Evolutionary conservation across 2,888 invertebrate species (phyloP).

Genomic region (Cremastinae sp.): DNA sequence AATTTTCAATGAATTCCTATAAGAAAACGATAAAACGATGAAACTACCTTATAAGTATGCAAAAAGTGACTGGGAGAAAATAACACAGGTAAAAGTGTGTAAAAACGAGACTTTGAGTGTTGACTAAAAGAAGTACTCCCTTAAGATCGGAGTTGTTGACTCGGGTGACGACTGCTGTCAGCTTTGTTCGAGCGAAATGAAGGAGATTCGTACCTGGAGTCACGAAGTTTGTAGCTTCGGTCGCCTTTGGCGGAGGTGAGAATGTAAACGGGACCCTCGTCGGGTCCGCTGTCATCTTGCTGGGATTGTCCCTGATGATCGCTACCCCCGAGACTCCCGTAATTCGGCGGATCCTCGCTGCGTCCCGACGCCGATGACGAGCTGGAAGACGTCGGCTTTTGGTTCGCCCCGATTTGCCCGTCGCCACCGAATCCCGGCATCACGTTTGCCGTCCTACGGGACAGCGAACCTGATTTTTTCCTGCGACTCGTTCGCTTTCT

Average conservation of each 20-base stretch:
- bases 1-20: too few species aligned
- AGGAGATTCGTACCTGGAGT: constrained; percentile 84
- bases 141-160: background rate
- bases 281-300: constrained; percentile 78
- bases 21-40: too few species aligned
- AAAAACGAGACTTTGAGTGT: too few species aligned
- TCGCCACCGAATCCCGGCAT: constrained; percentile 72
- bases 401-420: constrained; percentile 62
- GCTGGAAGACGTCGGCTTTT: constrained; percentile 73
- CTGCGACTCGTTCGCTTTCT: constrained; percentile 77
- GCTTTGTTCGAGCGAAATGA: constrained; percentile 1
- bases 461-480: constrained; percentile 78
- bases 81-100: too few species aligned
- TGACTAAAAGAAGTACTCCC: too few species aligned
- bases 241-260: constrained; percentile 78
- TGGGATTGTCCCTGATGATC: constrained; percentile 77
- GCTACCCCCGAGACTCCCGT: constrained; percentile 73
- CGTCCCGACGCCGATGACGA: constrained; percentile 78
- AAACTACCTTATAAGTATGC: too few species aligned
- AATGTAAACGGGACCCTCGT: constrained; percentile 78
- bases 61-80: too few species aligned
- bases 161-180: background rate
- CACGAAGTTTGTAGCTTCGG: constrained; percentile 85
- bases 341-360: constrained; percentile 76
- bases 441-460: constrained; percentile 77